Conservation (phyloP, 1,140 invertebrate species). For the Ruditapes philippinarum region DNA sequence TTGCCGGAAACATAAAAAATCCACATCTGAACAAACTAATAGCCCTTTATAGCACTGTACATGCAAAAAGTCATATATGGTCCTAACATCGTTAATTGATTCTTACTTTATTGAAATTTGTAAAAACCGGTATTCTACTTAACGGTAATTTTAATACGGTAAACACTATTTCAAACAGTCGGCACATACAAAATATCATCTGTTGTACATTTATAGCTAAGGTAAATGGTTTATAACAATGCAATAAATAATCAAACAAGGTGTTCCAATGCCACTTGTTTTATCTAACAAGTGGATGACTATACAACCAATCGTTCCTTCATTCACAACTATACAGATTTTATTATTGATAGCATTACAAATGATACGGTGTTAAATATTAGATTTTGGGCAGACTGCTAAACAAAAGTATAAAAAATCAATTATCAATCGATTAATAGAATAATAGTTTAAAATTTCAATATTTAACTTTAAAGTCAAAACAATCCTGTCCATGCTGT, state of each 20-base stretch:
- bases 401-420: constrained; percentile 29
- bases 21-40: background rate
- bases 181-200: background rate
- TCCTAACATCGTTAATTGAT: no score
- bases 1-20: background rate
- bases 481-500: no score
- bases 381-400: background rate
- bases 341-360: constrained; percentile 24
- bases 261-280: constrained; percentile 36
- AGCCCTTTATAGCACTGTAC: no score
- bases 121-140: background rate
- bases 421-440: constrained; percentile 1
- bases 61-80: no score
- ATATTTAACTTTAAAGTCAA: no score
- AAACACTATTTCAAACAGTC: background rate
- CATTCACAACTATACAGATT: background rate
- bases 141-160: background rate
- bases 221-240: background rate
- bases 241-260: constrained; percentile 24
- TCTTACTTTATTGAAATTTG: no score
- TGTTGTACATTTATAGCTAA: background rate
- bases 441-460: background rate
- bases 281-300: constrained; percentile 35
- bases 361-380: constrained; percentile 33
- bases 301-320: background rate